Evolutionary conservation across 2,797 vertebrate genomes (phyloP), one percentile per base, ranked within the genome.

Genomic region (Tapirus indicus): DNA sequence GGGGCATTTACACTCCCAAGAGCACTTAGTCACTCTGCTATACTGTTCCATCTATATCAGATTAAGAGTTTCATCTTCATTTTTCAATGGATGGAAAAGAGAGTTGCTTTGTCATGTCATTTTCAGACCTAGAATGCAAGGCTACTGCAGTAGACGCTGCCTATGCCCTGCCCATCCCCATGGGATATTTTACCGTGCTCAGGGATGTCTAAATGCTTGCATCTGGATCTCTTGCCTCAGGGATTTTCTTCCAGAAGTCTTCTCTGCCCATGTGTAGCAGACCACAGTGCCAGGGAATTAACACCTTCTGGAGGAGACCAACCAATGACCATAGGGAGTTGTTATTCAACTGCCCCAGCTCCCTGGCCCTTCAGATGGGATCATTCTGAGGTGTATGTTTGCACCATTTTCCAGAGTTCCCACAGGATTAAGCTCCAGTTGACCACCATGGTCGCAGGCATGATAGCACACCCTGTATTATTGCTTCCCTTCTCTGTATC

Each of bases 331-430:
- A n/a, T 18, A 12, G 4, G 13, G 52, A 49, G 17, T 10, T 77
- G n/a, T 10, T 64, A 5, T 52, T 23, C 16, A 38, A 68, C 75
- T 32, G 4, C 25, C 88, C 88, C 44, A 49, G 23, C 6, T 91
- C 74, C 21, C 41, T 83, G 10, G 0, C 2, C 6, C 17, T 14
- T 66, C 5, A 20, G 17, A 23, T 16, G 11, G 58, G 17, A 35
- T 71, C 52, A 66, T 38, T 54, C 69, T 7, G 44, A 38, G 27
- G 41, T 4, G 0, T 66, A 21, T 16, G 11, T 89, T 41, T 85
- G 49, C 21, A 49, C 44, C n/a, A 47, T 60, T 95, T 17, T 56
- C 17, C 17, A 10, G 14, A 38, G 16, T n/a, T 38, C 47, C 12
- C 25, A 20, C 7, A 71, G 69, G 56, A 64, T 16, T n/a, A 18